These are phyloP conservation scores for Cataglyphis livida DNA, from an alignment of 2,888 invertebrate genomes.

Conservation along the genomic window DNA sequence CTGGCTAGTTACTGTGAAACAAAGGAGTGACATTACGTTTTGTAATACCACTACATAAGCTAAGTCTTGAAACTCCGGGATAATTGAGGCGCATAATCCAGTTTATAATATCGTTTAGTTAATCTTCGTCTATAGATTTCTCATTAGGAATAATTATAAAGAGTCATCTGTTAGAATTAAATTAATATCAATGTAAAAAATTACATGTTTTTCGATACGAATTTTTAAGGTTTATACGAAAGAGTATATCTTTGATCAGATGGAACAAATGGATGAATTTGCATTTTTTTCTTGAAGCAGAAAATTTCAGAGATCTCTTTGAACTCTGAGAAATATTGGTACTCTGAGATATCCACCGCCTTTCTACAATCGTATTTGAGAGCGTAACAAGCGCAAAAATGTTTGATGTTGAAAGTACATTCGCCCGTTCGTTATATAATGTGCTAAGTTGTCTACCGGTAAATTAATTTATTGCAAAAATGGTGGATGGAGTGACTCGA, in stretches of 20 bases:
- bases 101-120: conserved; percentile 4
- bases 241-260: not conserved
- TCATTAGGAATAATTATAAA: conserved; percentile 8
- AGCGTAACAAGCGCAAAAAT: conserved; percentile 27
- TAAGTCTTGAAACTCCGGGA: conserved; percentile 17
- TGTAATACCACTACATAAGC: conserved; percentile 1
- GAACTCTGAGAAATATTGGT: not conserved
- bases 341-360: not conserved
- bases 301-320: not conserved
- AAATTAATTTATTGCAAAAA: conserved; percentile 44
- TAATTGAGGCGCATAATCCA: conserved; percentile 14
- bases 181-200: not conserved
- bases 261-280: not conserved
- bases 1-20: not conserved
- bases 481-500: conserved; percentile 2
- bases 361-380: not conserved
- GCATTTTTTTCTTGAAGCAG: not conserved
- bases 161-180: conserved; percentile 2
- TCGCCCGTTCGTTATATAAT: conserved; percentile 41
- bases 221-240: not conserved
- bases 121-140: not conserved
- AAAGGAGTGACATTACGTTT: not conserved
- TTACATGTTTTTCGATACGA: not conserved
- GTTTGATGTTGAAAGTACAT: conserved; percentile 39
- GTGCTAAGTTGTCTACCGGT: conserved; percentile 36